Conservation (phyloP, 2,797 vertebrate genomes). For the Glyptemys insculpta region DNA sequence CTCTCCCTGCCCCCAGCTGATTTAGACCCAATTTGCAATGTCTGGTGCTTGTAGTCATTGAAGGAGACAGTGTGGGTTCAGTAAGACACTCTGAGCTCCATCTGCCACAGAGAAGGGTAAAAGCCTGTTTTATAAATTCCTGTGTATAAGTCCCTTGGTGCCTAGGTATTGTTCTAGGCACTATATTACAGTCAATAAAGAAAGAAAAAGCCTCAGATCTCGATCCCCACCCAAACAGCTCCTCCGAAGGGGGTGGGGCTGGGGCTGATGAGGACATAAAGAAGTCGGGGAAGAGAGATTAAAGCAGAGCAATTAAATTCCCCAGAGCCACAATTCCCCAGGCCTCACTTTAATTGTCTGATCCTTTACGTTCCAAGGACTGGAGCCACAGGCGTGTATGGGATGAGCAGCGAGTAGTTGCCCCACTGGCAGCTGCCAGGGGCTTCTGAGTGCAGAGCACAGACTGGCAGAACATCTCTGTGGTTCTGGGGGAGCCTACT, state of each 20-base stretch:
- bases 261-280: neutral
- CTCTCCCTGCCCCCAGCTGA: neutral
- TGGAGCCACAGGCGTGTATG: neutral
- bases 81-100: rapidly evolving
- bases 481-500: neutral
- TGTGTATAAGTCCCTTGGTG: neutral
- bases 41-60: rapidly evolving
- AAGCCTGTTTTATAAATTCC: rapidly evolving
- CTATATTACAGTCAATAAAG: neutral
- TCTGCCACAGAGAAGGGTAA: neutral
- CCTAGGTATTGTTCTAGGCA: rapidly evolving
- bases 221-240: neutral
- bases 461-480: neutral
- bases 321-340: neutral
- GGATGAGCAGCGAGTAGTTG: neutral
- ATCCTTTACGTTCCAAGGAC: neutral
- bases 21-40: rapidly evolving
- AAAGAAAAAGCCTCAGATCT: neutral
- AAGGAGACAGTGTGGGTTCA: rapidly evolving
- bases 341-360: neutral
- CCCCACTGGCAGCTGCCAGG: neutral
- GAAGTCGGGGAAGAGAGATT: neutral
- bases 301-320: neutral
- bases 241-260: neutral
- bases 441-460: neutral